phyloP scores from a whole-genome alignment of 2,888 invertebrate species.

The Unio pictorum region DNA sequence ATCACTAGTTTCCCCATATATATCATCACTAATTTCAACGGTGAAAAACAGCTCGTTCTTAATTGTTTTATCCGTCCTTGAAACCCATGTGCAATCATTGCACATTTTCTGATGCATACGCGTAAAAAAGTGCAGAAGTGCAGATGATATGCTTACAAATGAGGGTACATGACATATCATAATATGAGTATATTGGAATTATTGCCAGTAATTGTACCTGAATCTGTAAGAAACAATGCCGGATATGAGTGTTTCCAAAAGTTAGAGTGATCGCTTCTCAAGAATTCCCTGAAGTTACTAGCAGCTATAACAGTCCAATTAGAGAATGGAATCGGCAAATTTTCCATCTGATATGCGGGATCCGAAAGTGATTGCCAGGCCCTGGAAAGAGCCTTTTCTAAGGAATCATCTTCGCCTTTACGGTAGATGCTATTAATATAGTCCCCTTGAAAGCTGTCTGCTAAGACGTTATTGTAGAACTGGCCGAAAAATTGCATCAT shows the following conservation, averaged over 20 bases:
- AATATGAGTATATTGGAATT: no score
- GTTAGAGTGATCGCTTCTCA: conserved; percentile 20
- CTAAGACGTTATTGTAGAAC: conserved; percentile 4
- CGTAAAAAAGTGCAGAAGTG: no score
- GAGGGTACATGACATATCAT: no score
- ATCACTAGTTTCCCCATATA: no score
- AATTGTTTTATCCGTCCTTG: no score
- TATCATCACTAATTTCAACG: no score
- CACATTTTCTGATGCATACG: no score
- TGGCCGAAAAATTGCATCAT: conserved; percentile 11
- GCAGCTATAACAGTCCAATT: no score
- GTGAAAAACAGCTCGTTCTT: no score
- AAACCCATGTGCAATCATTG: no score
- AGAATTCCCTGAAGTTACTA: conserved; percentile 1
- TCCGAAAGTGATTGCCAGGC: conserved; percentile 1
- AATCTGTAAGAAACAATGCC: conserved; percentile 20
- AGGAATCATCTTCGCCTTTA: neutral
- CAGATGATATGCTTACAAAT: no score
- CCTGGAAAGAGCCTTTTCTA: neutral
- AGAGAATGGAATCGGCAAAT: neutral
- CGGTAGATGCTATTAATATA: conserved; percentile 18
- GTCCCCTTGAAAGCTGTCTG: conserved; percentile 17
- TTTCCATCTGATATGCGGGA: conserved; percentile 6
- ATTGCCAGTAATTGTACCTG: conserved; percentile 8
- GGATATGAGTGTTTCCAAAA: conserved; percentile 14